Percentiles rank a stretch among this genome's conserved stretches.
Evolutionary conservation across 2,888 invertebrate species (phyloP).

Genomic region (Halictus quadricinctus): DNA sequence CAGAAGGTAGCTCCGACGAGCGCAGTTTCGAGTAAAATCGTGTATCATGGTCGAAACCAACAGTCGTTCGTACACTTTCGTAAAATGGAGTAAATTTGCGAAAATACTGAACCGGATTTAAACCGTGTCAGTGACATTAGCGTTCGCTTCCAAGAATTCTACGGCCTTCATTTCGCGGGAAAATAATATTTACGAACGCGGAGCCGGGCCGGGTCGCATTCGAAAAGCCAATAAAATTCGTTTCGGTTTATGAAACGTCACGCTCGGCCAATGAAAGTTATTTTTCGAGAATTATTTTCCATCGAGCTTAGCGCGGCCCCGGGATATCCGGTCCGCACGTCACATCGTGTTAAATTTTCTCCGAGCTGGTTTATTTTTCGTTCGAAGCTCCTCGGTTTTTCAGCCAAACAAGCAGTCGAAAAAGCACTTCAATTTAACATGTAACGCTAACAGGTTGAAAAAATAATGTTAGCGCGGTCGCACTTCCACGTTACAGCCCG

Average conservation of each 20-base stretch:
- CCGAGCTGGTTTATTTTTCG: background rate
- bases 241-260: background rate
- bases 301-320: background rate
- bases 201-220: background rate
- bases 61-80: background rate
- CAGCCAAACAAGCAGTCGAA: background rate
- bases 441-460: background rate
- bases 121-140: background rate
- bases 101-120: background rate
- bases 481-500: background rate
- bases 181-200: background rate
- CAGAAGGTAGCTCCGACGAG: background rate
- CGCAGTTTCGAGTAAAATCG: background rate
- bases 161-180: background rate
- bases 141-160: background rate
- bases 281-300: constrained; percentile 6
- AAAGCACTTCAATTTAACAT: background rate
- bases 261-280: background rate
- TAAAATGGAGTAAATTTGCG: background rate
- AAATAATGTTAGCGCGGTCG: background rate
- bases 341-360: background rate
- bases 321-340: background rate
- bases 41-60: background rate
- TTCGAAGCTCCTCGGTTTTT: background rate
- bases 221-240: background rate